Conservation (phyloP, 2,888 invertebrate species). For the Parthenolecanium corni region DNA sequence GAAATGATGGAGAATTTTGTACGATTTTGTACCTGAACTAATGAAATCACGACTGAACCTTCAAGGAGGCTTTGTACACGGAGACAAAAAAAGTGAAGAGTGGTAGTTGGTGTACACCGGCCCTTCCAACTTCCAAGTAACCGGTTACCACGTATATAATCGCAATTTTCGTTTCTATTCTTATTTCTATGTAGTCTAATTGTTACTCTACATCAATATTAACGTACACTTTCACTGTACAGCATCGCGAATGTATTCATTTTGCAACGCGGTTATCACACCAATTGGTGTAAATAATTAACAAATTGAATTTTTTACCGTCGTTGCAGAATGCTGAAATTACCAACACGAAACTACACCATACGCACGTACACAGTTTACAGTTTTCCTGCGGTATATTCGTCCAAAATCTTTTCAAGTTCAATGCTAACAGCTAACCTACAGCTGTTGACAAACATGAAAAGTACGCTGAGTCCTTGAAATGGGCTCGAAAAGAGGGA, state of each 20-base stretch:
- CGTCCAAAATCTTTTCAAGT: conserved; percentile 11
- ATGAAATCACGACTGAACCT: conserved; percentile 11
- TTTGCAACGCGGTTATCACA: background rate
- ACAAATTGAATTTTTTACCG: background rate
- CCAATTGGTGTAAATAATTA: too few relatives aligned
- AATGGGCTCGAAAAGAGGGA: conserved; percentile 10
- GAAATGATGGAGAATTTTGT: too few relatives aligned
- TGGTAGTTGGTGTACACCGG: conserved; percentile 13
- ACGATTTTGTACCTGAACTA: too few relatives aligned
- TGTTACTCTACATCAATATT: conserved; percentile 6
- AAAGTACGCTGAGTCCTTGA: conserved; percentile 18
- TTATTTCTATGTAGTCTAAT: too few relatives aligned
- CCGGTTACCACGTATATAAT: conserved; percentile 21
- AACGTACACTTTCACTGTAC: conserved; percentile 6
- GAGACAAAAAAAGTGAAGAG: background rate
- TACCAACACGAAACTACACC: background rate
- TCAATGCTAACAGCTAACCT: conserved; percentile 19
- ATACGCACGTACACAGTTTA: too few relatives aligned
- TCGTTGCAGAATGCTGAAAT: background rate
- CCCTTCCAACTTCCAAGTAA: conserved; percentile 24
- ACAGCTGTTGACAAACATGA: conserved; percentile 22
- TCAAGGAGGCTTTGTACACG: conserved; percentile 11
- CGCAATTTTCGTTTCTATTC: conserved; percentile 23
- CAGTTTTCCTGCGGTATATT: background rate
- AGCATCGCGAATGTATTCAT: background rate